Base-by-base conservation (phyloP, 2,888 invertebrate genomes). In the Dasysyrphus albostriatus region DNA sequence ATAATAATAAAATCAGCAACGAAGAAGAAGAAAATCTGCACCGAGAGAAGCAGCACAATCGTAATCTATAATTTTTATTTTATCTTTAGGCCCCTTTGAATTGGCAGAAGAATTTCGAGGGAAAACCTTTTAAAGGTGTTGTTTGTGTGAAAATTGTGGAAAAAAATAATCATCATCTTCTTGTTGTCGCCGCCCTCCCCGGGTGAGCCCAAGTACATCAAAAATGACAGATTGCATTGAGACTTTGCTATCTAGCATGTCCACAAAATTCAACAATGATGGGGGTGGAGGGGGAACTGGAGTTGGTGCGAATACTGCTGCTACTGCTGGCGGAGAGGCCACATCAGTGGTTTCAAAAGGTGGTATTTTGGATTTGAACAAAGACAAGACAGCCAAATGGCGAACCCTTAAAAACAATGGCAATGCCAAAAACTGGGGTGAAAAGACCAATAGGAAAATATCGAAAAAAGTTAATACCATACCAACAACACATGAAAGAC, bases 321-420 rank as follows among this genome's bases (percentile, higher is more conserved):
- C 24, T 14, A 14, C 12, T 39, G 39, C 42, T 44, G 44, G 42
- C 34, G 69, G 44, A n/a, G 44, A 44, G 47, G 10, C 65, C 49
- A 49, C 69, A 44, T 19, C 63, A 56, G 56, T 37, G 24, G n/a
- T 58, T 49, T n/a, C 58, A n/a, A 72, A 56, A 37, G 42, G 51
- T 39, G 58, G 67, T 37, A 58, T 79, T 72, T 88, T 92, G 58
- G 91, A 92, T 83, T 76, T 92, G 83, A 91, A 91, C 76, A 91
- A 92, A 88, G 93, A 93, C 88, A 93, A 92, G 76, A 93, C 93
- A 37, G 67, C 92, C 32, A 93, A 93, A 83, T 93, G 93, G 93
- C 91, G 93, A 80, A 90, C 91, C 78, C 89, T 93, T 88, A 90
- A 91, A 73, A 92, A 92, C 87, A 93, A 93, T 90, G 91, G 91